Conservation (phyloP, 2,113 vertebrate genomes). For the Heteronetta atricapilla region DNA sequence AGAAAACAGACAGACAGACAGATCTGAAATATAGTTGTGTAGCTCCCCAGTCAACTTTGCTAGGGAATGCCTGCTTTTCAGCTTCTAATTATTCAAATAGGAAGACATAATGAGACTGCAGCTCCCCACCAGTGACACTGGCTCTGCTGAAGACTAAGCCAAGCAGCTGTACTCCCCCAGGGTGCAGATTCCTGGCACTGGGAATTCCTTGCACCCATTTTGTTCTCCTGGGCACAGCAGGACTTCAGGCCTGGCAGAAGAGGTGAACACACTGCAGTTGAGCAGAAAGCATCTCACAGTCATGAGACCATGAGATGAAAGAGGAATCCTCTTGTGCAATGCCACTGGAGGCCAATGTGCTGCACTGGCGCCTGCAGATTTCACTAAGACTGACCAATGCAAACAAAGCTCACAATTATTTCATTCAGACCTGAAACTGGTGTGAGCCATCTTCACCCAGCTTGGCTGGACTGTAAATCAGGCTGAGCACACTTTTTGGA, state of each 20-base stretch:
- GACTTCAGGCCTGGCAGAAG: not conserved
- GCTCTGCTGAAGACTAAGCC: not conserved
- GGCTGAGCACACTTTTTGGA: not conserved
- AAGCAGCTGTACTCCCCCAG: not conserved
- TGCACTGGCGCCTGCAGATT: not conserved
- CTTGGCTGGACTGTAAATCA: not conserved
- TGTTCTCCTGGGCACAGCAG: not conserved
- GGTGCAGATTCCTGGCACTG: not conserved
- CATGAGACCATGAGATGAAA: not conserved
- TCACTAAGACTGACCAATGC: not conserved
- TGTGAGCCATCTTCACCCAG: not conserved
- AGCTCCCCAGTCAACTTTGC: not conserved
- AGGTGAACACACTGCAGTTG: not conserved
- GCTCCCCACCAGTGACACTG: not conserved
- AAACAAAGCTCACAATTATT: not conserved
- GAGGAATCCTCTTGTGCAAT: conserved; percentile 33
- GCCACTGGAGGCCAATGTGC: not conserved
- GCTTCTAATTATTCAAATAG: not conserved
- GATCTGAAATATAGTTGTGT: not conserved
- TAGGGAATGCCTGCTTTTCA: not conserved
- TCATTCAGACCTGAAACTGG: not conserved
- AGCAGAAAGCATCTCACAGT: conserved; percentile 5
- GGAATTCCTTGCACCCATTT: not conserved
- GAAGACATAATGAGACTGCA: not conserved
- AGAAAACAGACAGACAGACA: not conserved